Percentiles rank a stretch among this genome's conserved stretches.
Conservation (phyloP, 2,888 invertebrate species). For the Elegia similella region DNA sequence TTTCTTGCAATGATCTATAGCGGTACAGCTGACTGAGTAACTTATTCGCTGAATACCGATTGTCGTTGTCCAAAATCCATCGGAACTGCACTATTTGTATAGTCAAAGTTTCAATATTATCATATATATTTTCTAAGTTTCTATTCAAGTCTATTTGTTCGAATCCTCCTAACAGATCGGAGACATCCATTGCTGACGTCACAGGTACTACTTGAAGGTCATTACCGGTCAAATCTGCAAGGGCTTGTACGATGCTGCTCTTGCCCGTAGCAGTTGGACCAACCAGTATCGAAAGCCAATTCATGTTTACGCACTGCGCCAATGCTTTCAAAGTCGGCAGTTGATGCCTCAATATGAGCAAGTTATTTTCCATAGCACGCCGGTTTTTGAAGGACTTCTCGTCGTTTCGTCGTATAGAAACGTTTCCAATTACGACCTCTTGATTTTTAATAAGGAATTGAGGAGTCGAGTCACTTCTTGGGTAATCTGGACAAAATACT, state of each 20-base stretch:
- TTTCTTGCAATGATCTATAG: conserved; percentile 48
- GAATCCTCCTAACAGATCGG: conserved; percentile 97
- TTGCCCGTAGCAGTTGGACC: conserved; percentile 91
- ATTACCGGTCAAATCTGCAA: conserved; percentile 89
- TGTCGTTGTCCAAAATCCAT: conserved; percentile 47
- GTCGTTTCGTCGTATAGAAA: conserved; percentile 65
- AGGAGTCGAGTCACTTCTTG: conserved; percentile 78
- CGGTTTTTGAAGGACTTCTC: conserved; percentile 61
- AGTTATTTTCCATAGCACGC: conserved; percentile 56
- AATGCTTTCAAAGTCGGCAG: conserved; percentile 87
- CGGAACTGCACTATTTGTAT: conserved; percentile 65
- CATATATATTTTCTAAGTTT: conserved; percentile 86
- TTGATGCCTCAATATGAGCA: conserved; percentile 81
- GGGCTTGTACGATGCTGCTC: conserved; percentile 87
- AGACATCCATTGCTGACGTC: conserved; percentile 96
- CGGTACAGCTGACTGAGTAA: conserved; percentile 53
- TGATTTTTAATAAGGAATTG: conserved; percentile 82
- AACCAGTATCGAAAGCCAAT: conserved; percentile 95
- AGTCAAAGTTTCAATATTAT: conserved; percentile 79
- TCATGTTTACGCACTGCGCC: conserved; percentile 92
- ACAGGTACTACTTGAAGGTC: conserved; percentile 89
- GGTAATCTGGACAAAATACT: conserved; percentile 71
- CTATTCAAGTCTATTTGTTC: conserved; percentile 93
- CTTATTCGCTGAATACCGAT: conserved; percentile 47
- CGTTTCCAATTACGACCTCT: conserved; percentile 85